phyloP scores from a whole-genome alignment of 2,113 vertebrate genomes.

The Pterocles gutturalis region DNA sequence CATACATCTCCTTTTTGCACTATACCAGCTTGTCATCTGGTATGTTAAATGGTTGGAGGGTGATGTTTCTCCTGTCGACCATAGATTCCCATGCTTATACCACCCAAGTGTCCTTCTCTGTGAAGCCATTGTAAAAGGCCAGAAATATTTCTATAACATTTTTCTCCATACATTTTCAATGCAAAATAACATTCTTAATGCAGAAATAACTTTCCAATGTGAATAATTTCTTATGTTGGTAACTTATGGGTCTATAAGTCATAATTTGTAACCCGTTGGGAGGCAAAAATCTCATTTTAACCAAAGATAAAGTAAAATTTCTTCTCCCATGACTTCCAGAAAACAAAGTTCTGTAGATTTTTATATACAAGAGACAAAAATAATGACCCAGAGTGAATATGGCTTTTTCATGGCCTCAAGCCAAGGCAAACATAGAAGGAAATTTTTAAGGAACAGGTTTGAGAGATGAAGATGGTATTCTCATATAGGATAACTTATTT shows the following conservation, averaged over 20 bases:
- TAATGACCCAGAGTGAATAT: neutral
- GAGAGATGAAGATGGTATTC: neutral
- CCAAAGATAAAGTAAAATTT: slow-evolving; percentile 14
- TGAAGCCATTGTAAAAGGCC: neutral
- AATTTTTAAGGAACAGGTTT: neutral
- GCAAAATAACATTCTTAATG: neutral
- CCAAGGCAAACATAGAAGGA: neutral
- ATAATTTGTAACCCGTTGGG: neutral
- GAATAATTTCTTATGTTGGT: neutral
- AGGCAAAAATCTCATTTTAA: neutral
- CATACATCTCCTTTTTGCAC: neutral
- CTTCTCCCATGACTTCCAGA: neutral
- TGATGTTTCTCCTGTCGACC: neutral
- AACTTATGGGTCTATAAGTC: neutral
- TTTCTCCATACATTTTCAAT: neutral
- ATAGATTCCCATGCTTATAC: neutral
- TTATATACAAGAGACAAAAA: slow-evolving; percentile 16
- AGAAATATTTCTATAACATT: neutral
- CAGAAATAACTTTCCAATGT: neutral
- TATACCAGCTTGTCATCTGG: neutral
- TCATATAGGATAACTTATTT: neutral
- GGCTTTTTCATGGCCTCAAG: slow-evolving; percentile 24
- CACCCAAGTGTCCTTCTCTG: neutral
- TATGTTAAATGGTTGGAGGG: neutral
- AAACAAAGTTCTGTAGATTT: slow-evolving; percentile 18